A percentile compares a stretch with the other conserved stretches of the same genome.
These are phyloP conservation scores for Exocentrus adspersus DNA, from an alignment of 2,888 invertebrate species.

Conservation along the genomic window DNA sequence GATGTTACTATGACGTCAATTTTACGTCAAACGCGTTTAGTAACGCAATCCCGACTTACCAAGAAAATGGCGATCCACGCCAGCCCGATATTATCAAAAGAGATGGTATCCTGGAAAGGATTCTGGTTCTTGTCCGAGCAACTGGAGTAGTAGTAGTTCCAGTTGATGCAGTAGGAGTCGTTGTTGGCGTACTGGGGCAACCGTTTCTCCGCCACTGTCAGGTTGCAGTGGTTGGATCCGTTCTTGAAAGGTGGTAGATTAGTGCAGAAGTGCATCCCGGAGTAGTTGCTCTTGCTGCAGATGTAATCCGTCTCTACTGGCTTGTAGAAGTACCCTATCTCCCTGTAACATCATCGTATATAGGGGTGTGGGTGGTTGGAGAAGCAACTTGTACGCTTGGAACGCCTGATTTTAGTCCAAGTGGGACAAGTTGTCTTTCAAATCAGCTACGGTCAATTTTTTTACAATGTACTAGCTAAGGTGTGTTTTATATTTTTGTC, in stretches of 20 bases:
- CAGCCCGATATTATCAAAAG: conserved; percentile 99
- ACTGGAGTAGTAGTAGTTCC: conserved; percentile 98
- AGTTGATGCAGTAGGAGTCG: conserved; percentile 87
- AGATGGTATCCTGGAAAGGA: conserved; percentile 98
- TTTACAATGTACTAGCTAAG: background rate
- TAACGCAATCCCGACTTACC: too few relatives aligned
- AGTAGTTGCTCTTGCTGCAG: conserved; percentile 91
- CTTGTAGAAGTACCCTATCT: conserved; percentile 80
- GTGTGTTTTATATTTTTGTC: background rate
- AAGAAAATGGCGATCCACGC: conserved; percentile 99
- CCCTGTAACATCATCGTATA: conserved; percentile 60
- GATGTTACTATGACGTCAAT: too few relatives aligned
- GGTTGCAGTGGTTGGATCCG: conserved; percentile 81
- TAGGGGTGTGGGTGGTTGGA: background rate
- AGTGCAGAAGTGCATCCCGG: conserved; percentile 92
- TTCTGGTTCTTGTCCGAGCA: conserved; percentile 94
- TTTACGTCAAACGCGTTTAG: too few relatives aligned
- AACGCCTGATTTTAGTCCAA: too few relatives aligned
- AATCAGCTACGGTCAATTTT: too few relatives aligned
- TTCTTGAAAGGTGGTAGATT: conserved; percentile 83
- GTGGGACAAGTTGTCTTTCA: background rate
- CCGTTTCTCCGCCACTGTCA: conserved; percentile 64
- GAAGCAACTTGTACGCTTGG: conserved; percentile 5
- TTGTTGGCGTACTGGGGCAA: conserved; percentile 52
- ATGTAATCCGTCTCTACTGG: conserved; percentile 93